These are phyloP conservation scores for Sebastes flavidus DNA, from an alignment of 2,797 vertebrate genomes.

Conservation along the genomic window DNA sequence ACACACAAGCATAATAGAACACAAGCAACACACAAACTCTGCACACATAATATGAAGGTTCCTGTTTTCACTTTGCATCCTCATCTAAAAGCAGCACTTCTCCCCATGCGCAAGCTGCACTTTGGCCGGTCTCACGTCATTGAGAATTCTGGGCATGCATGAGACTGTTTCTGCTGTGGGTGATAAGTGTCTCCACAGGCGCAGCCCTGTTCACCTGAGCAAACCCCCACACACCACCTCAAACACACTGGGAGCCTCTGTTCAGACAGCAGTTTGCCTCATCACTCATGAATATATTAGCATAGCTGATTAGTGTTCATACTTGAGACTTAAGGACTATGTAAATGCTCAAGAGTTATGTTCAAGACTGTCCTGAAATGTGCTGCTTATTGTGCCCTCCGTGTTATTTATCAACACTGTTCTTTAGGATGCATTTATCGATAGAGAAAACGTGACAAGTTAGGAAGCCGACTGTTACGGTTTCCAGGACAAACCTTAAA, in stretches of 20 bases:
- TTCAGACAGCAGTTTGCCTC: conserved; percentile 20
- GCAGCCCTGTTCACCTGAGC: conserved; percentile 42
- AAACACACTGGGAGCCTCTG: conserved; percentile 8
- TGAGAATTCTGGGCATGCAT: conserved; percentile 41
- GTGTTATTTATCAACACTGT: background rate
- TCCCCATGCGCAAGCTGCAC: background rate
- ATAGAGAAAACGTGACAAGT: background rate
- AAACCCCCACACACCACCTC: conserved; percentile 17
- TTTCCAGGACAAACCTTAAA: background rate
- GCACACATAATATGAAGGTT: background rate
- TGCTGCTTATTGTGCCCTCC: background rate
- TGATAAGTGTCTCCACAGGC: conserved; percentile 50
- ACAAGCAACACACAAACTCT: background rate
- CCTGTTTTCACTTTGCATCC: conserved; percentile 4
- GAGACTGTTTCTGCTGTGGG: conserved; percentile 38
- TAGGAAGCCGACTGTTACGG: background rate
- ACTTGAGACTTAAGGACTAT: background rate
- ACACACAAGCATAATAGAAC: background rate
- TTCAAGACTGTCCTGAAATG: background rate
- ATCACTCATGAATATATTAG: conserved; percentile 34
- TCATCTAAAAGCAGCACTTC: background rate
- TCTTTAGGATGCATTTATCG: background rate
- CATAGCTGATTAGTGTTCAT: conserved; percentile 13
- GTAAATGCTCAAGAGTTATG: background rate
- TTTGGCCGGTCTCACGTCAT: background rate